A percentile compares a stretch with the other conserved stretches of the same genome.
Conservation (phyloP, 2,113 vertebrate species). For the Pithys albifrons region DNA sequence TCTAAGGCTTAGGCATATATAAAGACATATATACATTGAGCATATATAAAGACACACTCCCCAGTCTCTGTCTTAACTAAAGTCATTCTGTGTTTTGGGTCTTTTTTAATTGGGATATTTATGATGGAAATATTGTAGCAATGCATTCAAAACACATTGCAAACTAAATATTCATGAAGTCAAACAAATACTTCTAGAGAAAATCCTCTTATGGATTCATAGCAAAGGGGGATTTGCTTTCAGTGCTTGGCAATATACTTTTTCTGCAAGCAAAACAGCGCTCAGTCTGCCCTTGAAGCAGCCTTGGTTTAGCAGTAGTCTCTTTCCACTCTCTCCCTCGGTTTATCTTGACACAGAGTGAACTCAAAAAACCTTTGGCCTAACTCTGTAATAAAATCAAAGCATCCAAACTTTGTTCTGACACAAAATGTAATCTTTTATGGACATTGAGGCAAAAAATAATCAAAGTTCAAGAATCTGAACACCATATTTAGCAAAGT, state of each 20-base stretch:
- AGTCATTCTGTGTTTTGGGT: not conserved
- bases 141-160: not conserved
- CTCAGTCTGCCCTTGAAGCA: not conserved
- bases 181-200: constrained; percentile 7
- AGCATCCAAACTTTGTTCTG: not conserved
- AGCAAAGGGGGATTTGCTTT: not conserved
- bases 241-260: not conserved
- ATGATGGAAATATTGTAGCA: not conserved
- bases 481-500: not conserved
- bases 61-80: not conserved
- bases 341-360: not conserved
- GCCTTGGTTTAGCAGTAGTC: not conserved
- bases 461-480: not conserved
- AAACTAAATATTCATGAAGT: constrained; percentile 20
- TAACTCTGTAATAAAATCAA: not conserved
- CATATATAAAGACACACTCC: not conserved
- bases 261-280: not conserved
- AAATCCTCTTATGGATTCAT: not conserved
- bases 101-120: not conserved
- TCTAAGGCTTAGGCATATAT: not conserved
- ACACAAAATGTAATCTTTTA: not conserved
- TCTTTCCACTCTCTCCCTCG: not conserved
- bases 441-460: not conserved
- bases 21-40: not conserved
- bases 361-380: not conserved